A percentile compares a stretch with the other conserved stretches of the same genome.
These are phyloP conservation scores for Dufourea novaeangliae DNA, from an alignment of 1,140 invertebrate genomes.

Conservation along the genomic window DNA sequence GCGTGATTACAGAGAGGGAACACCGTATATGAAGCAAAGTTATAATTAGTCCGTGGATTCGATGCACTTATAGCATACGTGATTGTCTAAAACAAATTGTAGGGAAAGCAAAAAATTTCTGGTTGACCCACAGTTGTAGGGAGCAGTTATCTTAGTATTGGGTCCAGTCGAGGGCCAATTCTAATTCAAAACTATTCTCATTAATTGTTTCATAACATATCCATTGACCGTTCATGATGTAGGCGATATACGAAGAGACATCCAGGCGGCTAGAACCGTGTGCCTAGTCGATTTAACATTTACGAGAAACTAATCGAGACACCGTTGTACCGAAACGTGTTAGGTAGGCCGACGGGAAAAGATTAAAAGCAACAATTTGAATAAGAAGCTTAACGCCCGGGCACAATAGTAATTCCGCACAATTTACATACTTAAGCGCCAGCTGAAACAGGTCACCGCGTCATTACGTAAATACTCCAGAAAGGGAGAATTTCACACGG, in stretches of 20 bases:
- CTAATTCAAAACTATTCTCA: too few relatives aligned
- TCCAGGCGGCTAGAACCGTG: background rate
- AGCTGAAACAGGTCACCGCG: conserved; percentile 46
- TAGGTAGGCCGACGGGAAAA: conserved; percentile 30
- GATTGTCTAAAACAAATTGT: too few relatives aligned
- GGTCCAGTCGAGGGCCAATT: too few relatives aligned
- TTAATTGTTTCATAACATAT: too few relatives aligned
- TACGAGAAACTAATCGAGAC: conserved; percentile 32
- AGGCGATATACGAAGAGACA: background rate
- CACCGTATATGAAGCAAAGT: too few relatives aligned
- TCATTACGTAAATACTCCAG: conserved; percentile 49
- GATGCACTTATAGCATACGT: too few relatives aligned
- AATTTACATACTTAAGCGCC: conserved; percentile 52
- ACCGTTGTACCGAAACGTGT: conserved; percentile 19
- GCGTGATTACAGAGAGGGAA: too few relatives aligned
- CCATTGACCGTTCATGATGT: background rate
- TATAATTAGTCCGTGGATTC: too few relatives aligned
- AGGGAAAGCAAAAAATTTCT: too few relatives aligned
- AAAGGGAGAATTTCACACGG: conserved; percentile 40
- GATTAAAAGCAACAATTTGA: conserved; percentile 49
- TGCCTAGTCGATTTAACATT: background rate
- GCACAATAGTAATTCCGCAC: conserved; percentile 47
- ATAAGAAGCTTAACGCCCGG: conserved; percentile 43
- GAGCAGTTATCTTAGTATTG: too few relatives aligned
- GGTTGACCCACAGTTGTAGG: too few relatives aligned